A percentile compares a stretch with the other conserved stretches of the same genome.
Evolutionary conservation across 1,140 invertebrate species (phyloP).

Genomic region (Portunus trituberculatus): DNA sequence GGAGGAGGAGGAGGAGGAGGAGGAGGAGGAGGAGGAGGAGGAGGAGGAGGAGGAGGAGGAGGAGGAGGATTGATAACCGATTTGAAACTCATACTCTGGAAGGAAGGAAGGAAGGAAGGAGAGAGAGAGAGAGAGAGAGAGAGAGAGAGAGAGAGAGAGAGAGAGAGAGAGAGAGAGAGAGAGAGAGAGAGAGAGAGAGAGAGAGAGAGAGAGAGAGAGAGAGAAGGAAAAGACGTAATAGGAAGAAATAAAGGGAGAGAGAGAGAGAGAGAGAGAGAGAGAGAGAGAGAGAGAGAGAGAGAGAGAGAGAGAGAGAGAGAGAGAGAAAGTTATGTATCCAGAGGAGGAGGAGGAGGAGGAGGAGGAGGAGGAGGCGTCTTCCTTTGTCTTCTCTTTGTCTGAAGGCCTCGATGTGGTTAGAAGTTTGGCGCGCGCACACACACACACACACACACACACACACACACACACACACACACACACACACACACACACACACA

Average conservation of each 20-base stretch:
- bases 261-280: not conserved
- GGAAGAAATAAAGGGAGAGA: not conserved
- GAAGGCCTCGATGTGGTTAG: too few relatives aligned
- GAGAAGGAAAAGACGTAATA: not conserved
- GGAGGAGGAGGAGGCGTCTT: too few relatives aligned
- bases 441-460: too few relatives aligned
- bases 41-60: not conserved
- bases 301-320: too few relatives aligned
- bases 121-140: not conserved
- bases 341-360: too few relatives aligned
- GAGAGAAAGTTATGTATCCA: too few relatives aligned
- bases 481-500: too few relatives aligned
- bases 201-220: not conserved
- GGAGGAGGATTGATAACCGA: not conserved
- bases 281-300: too few relatives aligned
- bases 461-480: too few relatives aligned
- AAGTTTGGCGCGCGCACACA: too few relatives aligned
- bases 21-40: not conserved
- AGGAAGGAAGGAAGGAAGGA: conserved; percentile 25
- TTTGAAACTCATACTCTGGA: not conserved
- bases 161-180: not conserved
- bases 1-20: not conserved
- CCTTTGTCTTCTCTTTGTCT: too few relatives aligned
- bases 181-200: not conserved
- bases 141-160: not conserved